Conservation (phyloP, 2,113 vertebrate species). For the Oxyruncus cristatus region DNA sequence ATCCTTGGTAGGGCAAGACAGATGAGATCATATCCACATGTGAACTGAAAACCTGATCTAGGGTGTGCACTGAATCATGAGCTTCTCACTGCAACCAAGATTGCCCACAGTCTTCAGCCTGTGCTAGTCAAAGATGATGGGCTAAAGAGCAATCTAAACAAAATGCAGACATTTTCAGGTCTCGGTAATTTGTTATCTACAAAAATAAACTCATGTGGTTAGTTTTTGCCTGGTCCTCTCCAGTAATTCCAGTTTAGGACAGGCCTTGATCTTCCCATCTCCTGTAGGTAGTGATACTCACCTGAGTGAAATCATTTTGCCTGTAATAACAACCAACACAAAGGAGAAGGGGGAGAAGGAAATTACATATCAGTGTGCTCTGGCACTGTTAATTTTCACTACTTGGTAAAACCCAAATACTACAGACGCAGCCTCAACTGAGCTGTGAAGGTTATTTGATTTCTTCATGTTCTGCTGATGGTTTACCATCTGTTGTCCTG, state of each 20-base stretch:
- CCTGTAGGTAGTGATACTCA: not conserved
- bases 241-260: not conserved
- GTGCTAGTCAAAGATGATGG: not conserved
- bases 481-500: constrained; percentile 47
- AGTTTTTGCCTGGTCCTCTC: not conserved
- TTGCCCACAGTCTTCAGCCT: not conserved
- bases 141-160: not conserved
- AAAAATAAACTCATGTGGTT: not conserved
- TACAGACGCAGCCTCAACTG: not conserved
- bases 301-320: constrained; percentile 29
- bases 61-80: not conserved
- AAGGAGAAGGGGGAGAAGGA: not conserved
- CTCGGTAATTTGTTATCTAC: not conserved
- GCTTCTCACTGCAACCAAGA: not conserved
- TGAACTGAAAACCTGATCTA: not conserved
- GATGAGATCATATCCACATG: not conserved
- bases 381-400: not conserved
- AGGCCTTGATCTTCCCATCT: not conserved
- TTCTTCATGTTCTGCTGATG: constrained; percentile 37
- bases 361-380: not conserved
- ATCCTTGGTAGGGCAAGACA: not conserved
- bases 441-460: constrained; percentile 48
- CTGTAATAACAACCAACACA: not conserved
- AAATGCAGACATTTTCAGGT: not conserved
- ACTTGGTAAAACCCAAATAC: not conserved